Percentiles rank a stretch among this genome's conserved stretches.
phyloP scores from a whole-genome alignment of 2,888 invertebrate species.

The Schizaphis graminum region DNA sequence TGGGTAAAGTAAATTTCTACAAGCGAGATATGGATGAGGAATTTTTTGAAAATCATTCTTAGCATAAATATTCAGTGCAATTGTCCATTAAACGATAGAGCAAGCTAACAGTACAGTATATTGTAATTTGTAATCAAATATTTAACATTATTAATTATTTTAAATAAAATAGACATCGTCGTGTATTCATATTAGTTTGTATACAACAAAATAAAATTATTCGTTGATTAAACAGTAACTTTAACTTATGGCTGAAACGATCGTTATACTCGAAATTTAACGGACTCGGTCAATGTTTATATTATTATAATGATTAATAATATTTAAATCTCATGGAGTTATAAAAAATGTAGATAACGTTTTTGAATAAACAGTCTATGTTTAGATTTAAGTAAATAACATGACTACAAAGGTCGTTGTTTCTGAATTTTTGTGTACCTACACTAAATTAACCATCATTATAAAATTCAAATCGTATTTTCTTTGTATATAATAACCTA shows the following conservation, averaged over 20 bases:
- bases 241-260: background rate
- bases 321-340: background rate
- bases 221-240: background rate
- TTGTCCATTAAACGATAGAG: background rate
- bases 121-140: background rate
- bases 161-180: background rate
- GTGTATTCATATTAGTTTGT: background rate
- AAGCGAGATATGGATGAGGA: background rate
- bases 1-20: background rate
- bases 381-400: background rate
- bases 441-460: background rate
- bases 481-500: background rate
- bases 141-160: background rate
- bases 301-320: background rate
- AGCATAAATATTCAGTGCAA: background rate
- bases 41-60: background rate
- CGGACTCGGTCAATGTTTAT: background rate
- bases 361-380: background rate
- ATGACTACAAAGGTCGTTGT: constrained; percentile 20
- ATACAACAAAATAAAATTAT: background rate
- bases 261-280: background rate
- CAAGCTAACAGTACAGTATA: background rate
- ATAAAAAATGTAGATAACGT: background rate
- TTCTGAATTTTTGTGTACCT: background rate
- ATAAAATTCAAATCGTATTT: background rate